Percentiles rank a stretch among this genome's conserved stretches.
Conservation (phyloP, 2,888 invertebrate genomes). For the Bombylius major region DNA sequence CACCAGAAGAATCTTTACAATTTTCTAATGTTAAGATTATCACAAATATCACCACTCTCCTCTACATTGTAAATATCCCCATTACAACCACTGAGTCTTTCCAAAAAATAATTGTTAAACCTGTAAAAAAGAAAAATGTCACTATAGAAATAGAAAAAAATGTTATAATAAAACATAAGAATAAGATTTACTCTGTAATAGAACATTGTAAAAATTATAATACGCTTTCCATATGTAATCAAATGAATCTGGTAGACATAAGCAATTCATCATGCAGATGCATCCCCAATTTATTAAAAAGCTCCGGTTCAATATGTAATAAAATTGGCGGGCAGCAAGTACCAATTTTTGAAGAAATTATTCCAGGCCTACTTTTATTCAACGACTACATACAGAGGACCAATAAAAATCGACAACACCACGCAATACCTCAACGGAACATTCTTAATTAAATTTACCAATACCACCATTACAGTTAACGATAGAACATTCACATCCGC, state of each 20-base stretch:
- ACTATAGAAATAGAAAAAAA: slow-evolving; percentile 8
- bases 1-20: slow-evolving; percentile 15
- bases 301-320: slow-evolving; percentile 5
- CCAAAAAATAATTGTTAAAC: slow-evolving; percentile 10
- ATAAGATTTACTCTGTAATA: slow-evolving; percentile 8
- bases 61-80: slow-evolving; percentile 15
- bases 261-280: slow-evolving; percentile 9
- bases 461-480: slow-evolving; percentile 8
- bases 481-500: slow-evolving; percentile 5
- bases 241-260: slow-evolving; percentile 8
- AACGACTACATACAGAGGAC: slow-evolving; percentile 11
- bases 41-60: slow-evolving; percentile 8
- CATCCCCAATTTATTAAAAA: slow-evolving; percentile 12
- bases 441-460: slow-evolving; percentile 2
- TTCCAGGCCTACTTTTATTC: slow-evolving; percentile 9
- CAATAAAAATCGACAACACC: background rate
- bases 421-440: slow-evolving; percentile 1
- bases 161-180: slow-evolving; percentile 9
- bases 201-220: slow-evolving; percentile 11
- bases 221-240: slow-evolving; percentile 8
- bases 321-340: too few species aligned
- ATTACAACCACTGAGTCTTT: slow-evolving; percentile 10
- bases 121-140: slow-evolving; percentile 8
- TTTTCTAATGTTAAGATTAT: slow-evolving; percentile 15
- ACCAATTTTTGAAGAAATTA: slow-evolving; percentile 13